Base-by-base conservation (phyloP, 2,888 invertebrate species). In the Mimachlamys varia region DNA sequence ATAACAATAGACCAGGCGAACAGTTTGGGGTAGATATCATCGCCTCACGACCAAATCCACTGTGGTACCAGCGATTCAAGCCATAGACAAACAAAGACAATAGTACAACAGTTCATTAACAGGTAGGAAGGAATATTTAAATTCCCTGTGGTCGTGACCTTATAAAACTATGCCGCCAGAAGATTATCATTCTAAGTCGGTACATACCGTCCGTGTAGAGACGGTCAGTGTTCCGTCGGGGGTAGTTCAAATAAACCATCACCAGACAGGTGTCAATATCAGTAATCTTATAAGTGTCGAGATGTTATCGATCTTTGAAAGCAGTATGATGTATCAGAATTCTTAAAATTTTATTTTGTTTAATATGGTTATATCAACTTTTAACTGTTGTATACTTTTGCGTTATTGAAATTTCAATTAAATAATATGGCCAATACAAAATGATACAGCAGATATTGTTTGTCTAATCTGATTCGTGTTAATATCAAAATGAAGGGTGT, bases 191-290 rank as follows among this genome's bases (percentile, higher is more conserved):
- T 76, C 27, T 27, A 76, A 76, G 76, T 33, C 27, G 27, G 27
- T 1, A 62, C 76, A 76, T 76, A 33, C 76, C 76, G 17, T 4
- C 27, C 2, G 13, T 27, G 19, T n/a, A 58, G 7, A 58, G 58
- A n/a, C 27, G 76, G 12, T 76, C 76, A 76, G 33, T 76, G 76
- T 27, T 22, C 33, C 76, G 33, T 76, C 12, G 76, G 76, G 76
- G 76, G 76, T 76, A 13, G 76, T 76, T 27, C 76, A 76, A 76
- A 76, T 76, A 76, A 76, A 33, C 76, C 76, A 10, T 76, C 53
- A 53, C 12, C 53, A 17, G 2, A 22, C 76, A 33, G 76, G 76
- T 76, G 76, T 76, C 27, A 76, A 76, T 76, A 76, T 76, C 76
- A 15, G 12, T 27, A 33, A 76, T 10, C 27, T 27, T 76, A 76